These are phyloP conservation scores for Danaus chrysippus DNA, from an alignment of 2,888 invertebrate genomes.

Conservation along the genomic window DNA sequence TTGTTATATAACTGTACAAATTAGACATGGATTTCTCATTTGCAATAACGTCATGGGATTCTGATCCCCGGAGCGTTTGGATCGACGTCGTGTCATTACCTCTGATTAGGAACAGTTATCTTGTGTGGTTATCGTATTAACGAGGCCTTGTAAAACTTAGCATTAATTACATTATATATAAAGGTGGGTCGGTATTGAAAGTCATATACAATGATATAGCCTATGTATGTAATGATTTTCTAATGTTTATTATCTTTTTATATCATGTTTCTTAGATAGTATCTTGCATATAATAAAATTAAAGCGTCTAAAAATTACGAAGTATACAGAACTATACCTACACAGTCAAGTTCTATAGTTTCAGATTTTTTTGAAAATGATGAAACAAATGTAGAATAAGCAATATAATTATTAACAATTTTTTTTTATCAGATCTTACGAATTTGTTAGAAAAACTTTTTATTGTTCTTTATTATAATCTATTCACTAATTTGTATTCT, in stretches of 20 bases:
- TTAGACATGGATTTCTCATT: neutral
- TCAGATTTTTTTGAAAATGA: too few species aligned
- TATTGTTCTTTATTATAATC: too few species aligned
- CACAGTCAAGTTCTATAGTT: too few species aligned
- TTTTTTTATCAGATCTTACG: too few species aligned
- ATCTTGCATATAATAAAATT: too few species aligned
- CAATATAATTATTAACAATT: too few species aligned
- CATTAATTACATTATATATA: slow-evolving; percentile 64
- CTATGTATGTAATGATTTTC: slow-evolving; percentile 24
- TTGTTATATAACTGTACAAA: neutral
- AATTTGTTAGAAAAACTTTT: too few species aligned
- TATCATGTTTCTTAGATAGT: too few species aligned
- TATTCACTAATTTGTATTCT: too few species aligned
- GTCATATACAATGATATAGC: slow-evolving; percentile 50
- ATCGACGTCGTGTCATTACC: slow-evolving; percentile 56
- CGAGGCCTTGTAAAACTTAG: slow-evolving; percentile 72
- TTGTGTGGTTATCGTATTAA: slow-evolving; percentile 69
- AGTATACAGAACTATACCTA: too few species aligned
- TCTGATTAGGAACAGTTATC: slow-evolving; percentile 76
- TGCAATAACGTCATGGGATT: slow-evolving; percentile 12
- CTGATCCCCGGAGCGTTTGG: slow-evolving; percentile 23
- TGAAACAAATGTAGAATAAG: too few species aligned
- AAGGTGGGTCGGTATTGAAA: slow-evolving; percentile 56
- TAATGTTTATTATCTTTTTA: slow-evolving; percentile 15
- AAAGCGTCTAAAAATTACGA: too few species aligned